Base-by-base conservation (phyloP, 2,888 invertebrate genomes). In the Allophyes oxyacanthae region DNA sequence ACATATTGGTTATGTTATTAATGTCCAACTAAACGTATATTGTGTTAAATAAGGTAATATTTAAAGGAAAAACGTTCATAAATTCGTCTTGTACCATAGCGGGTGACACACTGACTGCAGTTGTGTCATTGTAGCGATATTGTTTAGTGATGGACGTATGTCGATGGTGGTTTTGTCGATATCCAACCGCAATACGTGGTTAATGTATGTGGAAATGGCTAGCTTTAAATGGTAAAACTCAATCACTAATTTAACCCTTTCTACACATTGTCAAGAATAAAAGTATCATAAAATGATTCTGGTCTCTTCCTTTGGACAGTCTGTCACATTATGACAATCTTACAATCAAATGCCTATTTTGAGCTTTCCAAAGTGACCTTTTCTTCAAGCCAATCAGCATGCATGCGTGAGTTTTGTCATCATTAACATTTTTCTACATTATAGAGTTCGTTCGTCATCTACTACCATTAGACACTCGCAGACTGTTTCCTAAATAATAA, bases 31-130 rank as follows among this genome's bases (percentile, higher is more conserved):
- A 36, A 53, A 56, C 49, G 14, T 46, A 46, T 51, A 60, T 58
- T 48, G 15, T 30, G 26, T 63, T 45, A 49, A 54, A 58, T 55
- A 62, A 58, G 44, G 60, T 60, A 71, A 64, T 65, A 59, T 59
- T 65, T 59, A 67, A 55, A 70, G 56, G 69, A 62, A 71, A 78
- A 78, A 74, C 45, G 36, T 41, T 51, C 26, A 53, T 64, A 62
- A 66, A 70, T 60, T 73, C 77, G 75, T 69, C 53, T 61, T 72
- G 61, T 66, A 53, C 67, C 63, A 53, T 64, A 56, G 59, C 65
- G 57, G 37, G 67, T 75, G 75, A 75, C 79, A 78, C 78, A 78
- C 60, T 64, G 64, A 76, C 72, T 78, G 76, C 76, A 64, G 71
- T 68, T 62, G 64, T 75, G 68, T 66, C 66, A 74, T 68, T 55